phyloP scores from a whole-genome alignment of 1,140 invertebrate genomes.

The Phymorhynchus buccinoides region DNA sequence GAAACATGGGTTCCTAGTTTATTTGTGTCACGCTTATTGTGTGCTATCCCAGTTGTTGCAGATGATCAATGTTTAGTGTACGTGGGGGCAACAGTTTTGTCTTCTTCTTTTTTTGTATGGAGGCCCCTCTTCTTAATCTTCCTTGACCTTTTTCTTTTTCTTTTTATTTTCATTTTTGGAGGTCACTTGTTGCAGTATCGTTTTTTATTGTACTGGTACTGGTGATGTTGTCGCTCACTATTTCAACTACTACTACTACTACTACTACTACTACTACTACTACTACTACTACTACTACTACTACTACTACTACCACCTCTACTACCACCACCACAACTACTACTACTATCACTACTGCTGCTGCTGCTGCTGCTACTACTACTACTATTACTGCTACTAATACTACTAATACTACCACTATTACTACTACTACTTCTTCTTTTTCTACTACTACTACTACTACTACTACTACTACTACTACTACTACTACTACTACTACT shows the following conservation, averaged over 20 bases:
- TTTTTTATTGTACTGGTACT: neutral
- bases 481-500: slow-evolving; percentile 16
- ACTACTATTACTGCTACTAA: slow-evolving; percentile 5
- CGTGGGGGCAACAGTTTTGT: no score
- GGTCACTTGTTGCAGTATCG: neutral
- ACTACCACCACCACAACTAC: slow-evolving; percentile 2
- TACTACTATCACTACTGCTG: slow-evolving; percentile 13
- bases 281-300: neutral
- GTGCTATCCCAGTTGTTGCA: no score
- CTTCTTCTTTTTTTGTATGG: no score
- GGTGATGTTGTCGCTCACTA: neutral
- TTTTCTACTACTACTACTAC: no score
- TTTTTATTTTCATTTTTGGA: neutral
- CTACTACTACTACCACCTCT: neutral
- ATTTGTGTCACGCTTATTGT: no score
- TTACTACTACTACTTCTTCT: no score
- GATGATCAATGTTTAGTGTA: no score
- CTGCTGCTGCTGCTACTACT: slow-evolving; percentile 17
- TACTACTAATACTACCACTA: no score
- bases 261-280: neutral
- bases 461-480: neutral
- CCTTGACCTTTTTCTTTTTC: no score
- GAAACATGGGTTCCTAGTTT: no score
- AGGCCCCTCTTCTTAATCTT: neutral
- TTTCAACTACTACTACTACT: neutral